phyloP scores from a whole-genome alignment of 1,140 invertebrate species.

The Pinna nobilis region DNA sequence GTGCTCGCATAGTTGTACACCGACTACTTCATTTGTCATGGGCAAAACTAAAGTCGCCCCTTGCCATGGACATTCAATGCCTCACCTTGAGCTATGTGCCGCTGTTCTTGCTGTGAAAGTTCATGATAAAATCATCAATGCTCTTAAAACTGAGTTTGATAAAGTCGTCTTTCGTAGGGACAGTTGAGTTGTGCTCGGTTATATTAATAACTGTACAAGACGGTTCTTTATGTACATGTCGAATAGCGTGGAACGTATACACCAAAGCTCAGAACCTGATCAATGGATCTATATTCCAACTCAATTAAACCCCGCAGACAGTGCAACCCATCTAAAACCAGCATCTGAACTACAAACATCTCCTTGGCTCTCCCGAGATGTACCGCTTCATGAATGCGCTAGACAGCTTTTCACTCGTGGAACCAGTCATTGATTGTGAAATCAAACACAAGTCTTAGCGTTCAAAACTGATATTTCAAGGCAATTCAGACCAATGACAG shows the following conservation, averaged over 20 bases:
- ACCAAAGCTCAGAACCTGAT: not conserved
- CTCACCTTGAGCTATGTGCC: slow-evolving; percentile 31
- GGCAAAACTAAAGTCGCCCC: slow-evolving; percentile 33
- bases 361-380: not conserved
- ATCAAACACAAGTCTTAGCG: slow-evolving; percentile 8
- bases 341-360: not conserved
- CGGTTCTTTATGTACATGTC: slow-evolving; percentile 30
- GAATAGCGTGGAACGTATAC: slow-evolving; percentile 26
- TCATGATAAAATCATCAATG: not conserved
- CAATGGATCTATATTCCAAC: slow-evolving; percentile 28
- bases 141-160: slow-evolving; percentile 11
- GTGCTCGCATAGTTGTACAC: not conserved
- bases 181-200: slow-evolving; percentile 29
- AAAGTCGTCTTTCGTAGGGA: slow-evolving; percentile 19
- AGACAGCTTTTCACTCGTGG: slow-evolving; percentile 8
- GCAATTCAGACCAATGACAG: not conserved
- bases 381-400: not conserved
- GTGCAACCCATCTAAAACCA: not conserved
- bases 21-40: slow-evolving; percentile 11
- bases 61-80: slow-evolving; percentile 26
- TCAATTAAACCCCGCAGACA: slow-evolving; percentile 19
- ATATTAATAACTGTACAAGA: slow-evolving; percentile 5
- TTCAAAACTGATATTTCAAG: not conserved
- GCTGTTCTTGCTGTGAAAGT: slow-evolving; percentile 34
- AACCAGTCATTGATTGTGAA: slow-evolving; percentile 15